Base-by-base conservation (phyloP, 2,113 vertebrate genomes). In the Odocoileus virginianus region DNA sequence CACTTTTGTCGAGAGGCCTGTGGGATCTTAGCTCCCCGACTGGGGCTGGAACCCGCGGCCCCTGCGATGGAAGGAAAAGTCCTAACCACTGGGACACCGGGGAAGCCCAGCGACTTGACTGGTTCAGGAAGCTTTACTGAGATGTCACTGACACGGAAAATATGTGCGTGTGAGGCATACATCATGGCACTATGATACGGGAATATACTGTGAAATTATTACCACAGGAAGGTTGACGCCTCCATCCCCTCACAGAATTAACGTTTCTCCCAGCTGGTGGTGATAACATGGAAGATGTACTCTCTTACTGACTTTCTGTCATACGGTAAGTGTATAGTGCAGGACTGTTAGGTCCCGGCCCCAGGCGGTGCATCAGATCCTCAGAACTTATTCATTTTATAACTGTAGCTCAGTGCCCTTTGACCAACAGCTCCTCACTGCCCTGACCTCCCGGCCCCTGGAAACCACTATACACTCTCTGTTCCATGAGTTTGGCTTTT, bases 301-400 rank as follows among this genome's bases (percentile, higher is more conserved):
- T 33, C 61, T 64, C 61, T 64, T 3, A 7, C 61, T 64, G 61
- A n/a, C 61, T 64, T 17, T 64, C 30, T 47, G 11, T 64, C 33
- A 9, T 4, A 17, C 6, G 60, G 30, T 12, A 0, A 30, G 60
- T 3, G 28, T 3, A 15, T 3, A 30, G 60, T 6, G 28, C 60
- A 30, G 28, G 1, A 15, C 60, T 33, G 14, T 2, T 16, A 16
- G 30, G 60, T 7, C 3, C 60, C 1, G 3, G 6, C 14, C 60
- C 60, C 30, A 33, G 30, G 60, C 3, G 3, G 60, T 0, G 14
- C 60, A 7, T 33, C 30, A 64, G 14, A 33, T 33, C 60, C 58
- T 64, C 30, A 64, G 58, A 33, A 64, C 30, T 16, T 33, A 7
- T 3, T 33, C 60, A 64, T 6, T 33, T 30, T 33, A 30, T 33